phyloP scores from a whole-genome alignment of 2,888 invertebrate genomes.

The Sphinx pinastri region DNA sequence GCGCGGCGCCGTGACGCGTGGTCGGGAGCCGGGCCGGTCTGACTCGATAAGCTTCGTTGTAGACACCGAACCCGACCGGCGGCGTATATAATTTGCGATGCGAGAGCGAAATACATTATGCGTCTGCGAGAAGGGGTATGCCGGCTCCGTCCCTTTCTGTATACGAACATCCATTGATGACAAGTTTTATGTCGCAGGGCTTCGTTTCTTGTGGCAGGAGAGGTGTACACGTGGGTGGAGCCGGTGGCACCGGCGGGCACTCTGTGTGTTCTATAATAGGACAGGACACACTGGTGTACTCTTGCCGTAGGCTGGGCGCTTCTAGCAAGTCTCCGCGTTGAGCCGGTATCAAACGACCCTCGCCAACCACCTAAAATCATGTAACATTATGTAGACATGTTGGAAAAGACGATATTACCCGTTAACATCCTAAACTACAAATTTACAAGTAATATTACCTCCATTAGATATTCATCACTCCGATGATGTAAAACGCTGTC shows the following conservation, averaged over 20 bases:
- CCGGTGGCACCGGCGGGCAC: slow-evolving; percentile 35
- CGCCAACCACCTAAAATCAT: slow-evolving; percentile 79
- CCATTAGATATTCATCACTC: slow-evolving; percentile 80
- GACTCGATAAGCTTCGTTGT: slow-evolving; percentile 31
- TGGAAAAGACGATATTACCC: too few relatives aligned
- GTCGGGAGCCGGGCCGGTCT: slow-evolving; percentile 7
- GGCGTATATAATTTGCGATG: slow-evolving; percentile 1
- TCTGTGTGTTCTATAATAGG: slow-evolving; percentile 87
- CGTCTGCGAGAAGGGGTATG: slow-evolving; percentile 71
- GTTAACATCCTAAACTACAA: too few relatives aligned
- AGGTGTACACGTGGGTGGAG: slow-evolving; percentile 34
- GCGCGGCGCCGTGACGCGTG: neutral
- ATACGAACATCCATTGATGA: slow-evolving; percentile 69
- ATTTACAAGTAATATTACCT: slow-evolving; percentile 54
- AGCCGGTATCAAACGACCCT: slow-evolving; percentile 81
- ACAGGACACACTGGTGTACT: slow-evolving; percentile 86
- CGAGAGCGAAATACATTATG: slow-evolving; percentile 40
- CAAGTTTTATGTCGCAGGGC: slow-evolving; percentile 68
- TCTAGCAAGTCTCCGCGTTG: slow-evolving; percentile 76
- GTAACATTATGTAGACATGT: neutral
- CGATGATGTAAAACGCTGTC: slow-evolving; percentile 78
- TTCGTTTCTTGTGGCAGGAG: slow-evolving; percentile 38
- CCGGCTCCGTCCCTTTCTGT: slow-evolving; percentile 65
- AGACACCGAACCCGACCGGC: neutral
- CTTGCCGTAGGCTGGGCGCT: slow-evolving; percentile 76